Base-by-base conservation (phyloP, 2,797 vertebrate genomes). In the Megalops cyprinoides region DNA sequence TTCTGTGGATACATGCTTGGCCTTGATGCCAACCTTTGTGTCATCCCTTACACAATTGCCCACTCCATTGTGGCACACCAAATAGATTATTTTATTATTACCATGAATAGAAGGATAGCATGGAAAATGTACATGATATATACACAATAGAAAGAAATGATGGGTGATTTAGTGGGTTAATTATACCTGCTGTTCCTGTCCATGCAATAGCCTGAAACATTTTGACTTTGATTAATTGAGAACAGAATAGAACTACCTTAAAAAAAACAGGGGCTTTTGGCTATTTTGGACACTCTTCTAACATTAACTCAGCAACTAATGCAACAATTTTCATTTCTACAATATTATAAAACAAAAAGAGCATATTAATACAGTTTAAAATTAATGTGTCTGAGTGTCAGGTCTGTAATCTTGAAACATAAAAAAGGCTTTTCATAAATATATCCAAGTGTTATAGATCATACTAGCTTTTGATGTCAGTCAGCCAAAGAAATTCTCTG, bases 391-490 rank as follows among this genome's bases (percentile, higher is more conserved):
- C 62, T 67, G 28, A 34, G 2, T 15, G 62, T 18, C 28, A 67
- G 31, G 62, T 34, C 31, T 31, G 4, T 15, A 34, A 31, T 37
- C 65, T 23, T 39, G 15, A 37, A 69, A 69, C 65, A 42, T 71
- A 18, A 71, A 42, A 44, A 20, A 71, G 7, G 23, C n/a, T 39
- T 39, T 71, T 25, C 34, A 67, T 69, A 3, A 69, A 69, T 20
- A 37, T 0, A 42, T 42, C 65, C 42, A 15, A 42, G 42, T 20
- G 34, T 10, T 65, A 39, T 39, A 69, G 65, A 39, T 69, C 15
- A 69, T 7, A 65, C 60, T 65, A 65, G 60, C 34, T 69, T n/a
- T 39, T 42, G 34, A 67, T 69, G 65, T 42, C 65, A 39, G 65
- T 28, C 65, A 14, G 37, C 25, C 53, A 4, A 56, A 18, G 7